These are phyloP conservation scores for Rhodeus uyekii DNA, from an alignment of 2,797 vertebrate genomes.

Conservation along the genomic window DNA sequence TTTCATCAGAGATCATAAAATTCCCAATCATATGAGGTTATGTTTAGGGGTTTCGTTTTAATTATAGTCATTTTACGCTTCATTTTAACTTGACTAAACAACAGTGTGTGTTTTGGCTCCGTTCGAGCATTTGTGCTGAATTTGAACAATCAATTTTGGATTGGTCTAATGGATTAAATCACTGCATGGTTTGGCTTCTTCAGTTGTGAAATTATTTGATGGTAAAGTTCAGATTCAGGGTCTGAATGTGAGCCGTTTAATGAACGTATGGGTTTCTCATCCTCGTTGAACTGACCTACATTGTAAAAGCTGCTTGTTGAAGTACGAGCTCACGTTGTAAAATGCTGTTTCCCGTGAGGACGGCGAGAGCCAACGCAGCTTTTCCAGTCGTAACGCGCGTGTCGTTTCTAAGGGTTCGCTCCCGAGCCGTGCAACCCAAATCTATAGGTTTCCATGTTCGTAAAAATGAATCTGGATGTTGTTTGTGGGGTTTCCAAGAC, in stretches of 20 bases:
- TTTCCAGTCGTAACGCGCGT: background rate
- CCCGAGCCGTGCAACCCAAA: background rate
- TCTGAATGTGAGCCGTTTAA: background rate
- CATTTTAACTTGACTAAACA: background rate
- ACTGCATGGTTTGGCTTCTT: background rate
- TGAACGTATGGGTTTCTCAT: background rate
- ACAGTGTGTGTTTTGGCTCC: background rate
- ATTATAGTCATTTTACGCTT: background rate
- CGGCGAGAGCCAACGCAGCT: background rate
- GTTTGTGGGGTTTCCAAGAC: constrained; percentile 43
- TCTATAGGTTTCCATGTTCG: constrained; percentile 7
- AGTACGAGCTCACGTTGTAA: constrained; percentile 12
- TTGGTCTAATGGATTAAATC: background rate
- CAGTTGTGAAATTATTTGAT: background rate
- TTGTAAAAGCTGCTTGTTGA: background rate
- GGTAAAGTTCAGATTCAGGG: background rate
- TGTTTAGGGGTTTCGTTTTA: background rate
- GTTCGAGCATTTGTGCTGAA: background rate
- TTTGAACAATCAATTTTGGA: background rate
- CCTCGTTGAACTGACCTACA: background rate
- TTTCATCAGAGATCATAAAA: background rate
- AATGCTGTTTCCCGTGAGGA: background rate
- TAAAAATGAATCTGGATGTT: constrained; percentile 13
- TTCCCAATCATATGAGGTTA: background rate
- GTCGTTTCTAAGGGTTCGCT: background rate